Evolutionary conservation across 92 coral and sea anemone genomes (phyloP).

Genomic region (Palythoa caribaeorum): DNA sequence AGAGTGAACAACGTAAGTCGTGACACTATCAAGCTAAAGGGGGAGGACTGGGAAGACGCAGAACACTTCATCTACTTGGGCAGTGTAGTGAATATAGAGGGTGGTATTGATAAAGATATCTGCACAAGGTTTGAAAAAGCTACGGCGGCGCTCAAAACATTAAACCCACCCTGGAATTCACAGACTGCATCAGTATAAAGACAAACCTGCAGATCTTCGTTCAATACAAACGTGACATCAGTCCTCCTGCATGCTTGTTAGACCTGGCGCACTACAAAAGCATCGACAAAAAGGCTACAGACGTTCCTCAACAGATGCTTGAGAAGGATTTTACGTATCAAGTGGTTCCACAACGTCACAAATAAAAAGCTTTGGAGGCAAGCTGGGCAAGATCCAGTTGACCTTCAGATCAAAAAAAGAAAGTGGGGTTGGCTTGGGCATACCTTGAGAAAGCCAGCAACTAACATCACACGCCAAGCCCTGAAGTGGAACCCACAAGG

Average conservation of each 20-base stretch:
- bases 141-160: background rate
- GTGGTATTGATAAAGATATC: background rate
- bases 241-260: background rate
- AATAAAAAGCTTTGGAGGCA: too few species aligned
- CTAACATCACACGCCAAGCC: too few species aligned
- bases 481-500: too few species aligned
- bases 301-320: background rate
- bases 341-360: too few species aligned
- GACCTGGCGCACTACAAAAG: background rate
- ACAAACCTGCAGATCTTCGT: too few species aligned
- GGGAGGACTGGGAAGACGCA: background rate
- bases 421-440: too few species aligned
- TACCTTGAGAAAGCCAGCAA: too few species aligned
- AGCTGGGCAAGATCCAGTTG: too few species aligned
- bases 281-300: background rate
- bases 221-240: background rate
- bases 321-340: too few species aligned
- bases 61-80: background rate
- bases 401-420: too few species aligned
- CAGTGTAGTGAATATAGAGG: background rate
- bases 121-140: background rate
- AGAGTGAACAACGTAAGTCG: background rate
- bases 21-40: background rate
- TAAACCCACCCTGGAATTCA: background rate
- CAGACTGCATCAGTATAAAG: background rate